A percentile compares a stretch with the other conserved stretches of the same genome.
Evolutionary conservation across 2,888 invertebrate species (phyloP).

Genomic region (Patella caerulea): DNA sequence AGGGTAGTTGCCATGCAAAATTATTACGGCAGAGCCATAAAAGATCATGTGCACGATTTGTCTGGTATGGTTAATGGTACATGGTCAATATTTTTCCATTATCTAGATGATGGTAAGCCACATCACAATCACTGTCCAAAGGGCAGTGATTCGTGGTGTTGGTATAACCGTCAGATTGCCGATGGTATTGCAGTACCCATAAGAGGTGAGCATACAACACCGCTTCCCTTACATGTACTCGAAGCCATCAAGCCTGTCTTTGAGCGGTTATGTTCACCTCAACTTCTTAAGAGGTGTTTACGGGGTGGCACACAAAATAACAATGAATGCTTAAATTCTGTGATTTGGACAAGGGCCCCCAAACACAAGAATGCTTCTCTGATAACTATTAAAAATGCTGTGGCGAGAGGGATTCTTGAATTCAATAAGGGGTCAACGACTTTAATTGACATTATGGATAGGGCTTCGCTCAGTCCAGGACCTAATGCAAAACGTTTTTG

Average conservation of each 20-base stretch:
- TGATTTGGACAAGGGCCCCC: constrained; percentile 14
- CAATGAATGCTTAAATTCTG: constrained; percentile 11
- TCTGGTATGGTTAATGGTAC: neutral
- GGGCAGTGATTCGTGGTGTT: too few relatives aligned
- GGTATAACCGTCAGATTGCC: neutral
- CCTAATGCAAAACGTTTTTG: neutral
- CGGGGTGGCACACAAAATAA: neutral
- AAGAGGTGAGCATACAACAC: neutral
- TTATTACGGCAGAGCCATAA: constrained; percentile 17
- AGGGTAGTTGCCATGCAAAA: constrained; percentile 16
- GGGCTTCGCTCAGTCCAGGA: neutral
- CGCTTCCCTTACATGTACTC: neutral
- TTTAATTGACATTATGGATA: neutral
- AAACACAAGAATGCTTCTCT: constrained; percentile 1
- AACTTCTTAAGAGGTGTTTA: constrained; percentile 1
- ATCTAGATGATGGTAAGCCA: neutral
- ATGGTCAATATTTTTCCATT: neutral
- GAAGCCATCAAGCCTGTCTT: neutral
- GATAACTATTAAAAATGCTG: constrained; percentile 6
- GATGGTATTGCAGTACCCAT: neutral
- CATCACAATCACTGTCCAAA: neutral
- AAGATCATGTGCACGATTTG: constrained; percentile 1
- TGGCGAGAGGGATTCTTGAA: neutral
- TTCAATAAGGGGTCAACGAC: neutral
- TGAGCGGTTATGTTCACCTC: neutral